These are phyloP conservation scores for Leucopsar rothschildi DNA, from an alignment of 2,113 vertebrate species.

Conservation along the genomic window DNA sequence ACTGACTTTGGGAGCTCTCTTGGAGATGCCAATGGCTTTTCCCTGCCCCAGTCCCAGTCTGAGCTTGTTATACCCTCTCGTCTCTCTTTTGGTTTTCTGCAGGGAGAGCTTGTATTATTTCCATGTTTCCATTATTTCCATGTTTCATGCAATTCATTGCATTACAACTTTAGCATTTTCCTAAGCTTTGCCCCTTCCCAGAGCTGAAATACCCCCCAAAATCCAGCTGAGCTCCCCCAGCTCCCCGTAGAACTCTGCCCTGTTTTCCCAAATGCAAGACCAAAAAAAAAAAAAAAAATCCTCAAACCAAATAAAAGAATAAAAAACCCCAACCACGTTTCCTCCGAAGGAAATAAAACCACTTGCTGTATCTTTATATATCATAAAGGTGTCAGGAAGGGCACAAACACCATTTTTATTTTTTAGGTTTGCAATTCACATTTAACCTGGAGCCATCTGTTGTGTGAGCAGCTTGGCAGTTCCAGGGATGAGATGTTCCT, in stretches of 20 bases:
- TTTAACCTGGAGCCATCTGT: slow-evolving; percentile 63
- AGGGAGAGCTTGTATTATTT: background rate
- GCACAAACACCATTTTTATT: slow-evolving; percentile 32
- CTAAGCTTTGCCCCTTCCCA: background rate
- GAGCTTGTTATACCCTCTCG: background rate
- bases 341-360: background rate
- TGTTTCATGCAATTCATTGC: background rate
- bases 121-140: background rate
- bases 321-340: background rate
- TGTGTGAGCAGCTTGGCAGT: slow-evolving; percentile 16
- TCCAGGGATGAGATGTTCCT: background rate
- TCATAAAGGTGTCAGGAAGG: slow-evolving; percentile 39
- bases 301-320: background rate
- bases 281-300: background rate
- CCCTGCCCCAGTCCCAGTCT: background rate
- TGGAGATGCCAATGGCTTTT: background rate
- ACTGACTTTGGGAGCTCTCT: background rate
- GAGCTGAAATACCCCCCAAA: background rate
- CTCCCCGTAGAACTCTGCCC: background rate
- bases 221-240: background rate
- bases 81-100: background rate
- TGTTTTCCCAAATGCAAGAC: background rate
- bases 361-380: slow-evolving; percentile 20
- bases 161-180: background rate
- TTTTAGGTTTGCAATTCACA: slow-evolving; percentile 51